phyloP scores from a whole-genome alignment of 2,797 vertebrate species.

The Streptopelia turtur region DNA sequence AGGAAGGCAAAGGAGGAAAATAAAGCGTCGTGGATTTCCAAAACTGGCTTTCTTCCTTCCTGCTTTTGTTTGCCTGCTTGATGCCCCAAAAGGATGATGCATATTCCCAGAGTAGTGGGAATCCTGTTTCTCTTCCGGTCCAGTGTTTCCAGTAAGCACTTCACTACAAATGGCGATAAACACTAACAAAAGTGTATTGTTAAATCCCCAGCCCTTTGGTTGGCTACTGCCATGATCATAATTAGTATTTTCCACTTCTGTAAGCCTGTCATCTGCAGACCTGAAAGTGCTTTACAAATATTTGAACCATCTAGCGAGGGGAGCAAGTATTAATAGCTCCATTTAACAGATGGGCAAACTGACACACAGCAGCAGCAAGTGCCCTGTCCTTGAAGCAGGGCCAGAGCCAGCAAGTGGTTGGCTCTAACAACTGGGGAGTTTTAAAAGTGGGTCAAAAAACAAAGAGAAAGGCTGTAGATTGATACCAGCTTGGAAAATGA shows the following conservation, averaged over 20 bases:
- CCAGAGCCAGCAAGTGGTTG: not conserved
- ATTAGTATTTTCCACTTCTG: constrained; percentile 60
- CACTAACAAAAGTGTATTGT: constrained; percentile 28
- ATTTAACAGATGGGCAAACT: constrained; percentile 56
- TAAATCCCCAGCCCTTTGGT: not conserved
- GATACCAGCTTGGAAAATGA: not conserved
- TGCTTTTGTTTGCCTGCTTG: constrained; percentile 53
- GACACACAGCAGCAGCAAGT: constrained; percentile 48
- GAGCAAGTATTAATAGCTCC: constrained; percentile 52
- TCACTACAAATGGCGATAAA: not conserved
- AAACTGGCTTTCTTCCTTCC: constrained; percentile 63
- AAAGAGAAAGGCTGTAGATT: not conserved
- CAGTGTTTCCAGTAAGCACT: constrained; percentile 16
- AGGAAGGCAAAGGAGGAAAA: constrained; percentile 51
- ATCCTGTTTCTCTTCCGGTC: constrained; percentile 40
- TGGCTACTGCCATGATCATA: constrained; percentile 37
- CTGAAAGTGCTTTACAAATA: constrained; percentile 51
- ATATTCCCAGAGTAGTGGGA: constrained; percentile 47
- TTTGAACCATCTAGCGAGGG: constrained; percentile 24
- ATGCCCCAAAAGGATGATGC: not conserved
- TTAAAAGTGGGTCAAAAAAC: constrained; percentile 39
- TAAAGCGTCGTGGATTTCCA: not conserved
- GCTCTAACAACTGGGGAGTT: not conserved
- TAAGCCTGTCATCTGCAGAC: constrained; percentile 51
- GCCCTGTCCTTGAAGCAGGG: constrained; percentile 51